A percentile compares a stretch with the other conserved stretches of the same genome.
Conservation (phyloP, 2,888 invertebrate genomes). For the Hydriomena furcata region DNA sequence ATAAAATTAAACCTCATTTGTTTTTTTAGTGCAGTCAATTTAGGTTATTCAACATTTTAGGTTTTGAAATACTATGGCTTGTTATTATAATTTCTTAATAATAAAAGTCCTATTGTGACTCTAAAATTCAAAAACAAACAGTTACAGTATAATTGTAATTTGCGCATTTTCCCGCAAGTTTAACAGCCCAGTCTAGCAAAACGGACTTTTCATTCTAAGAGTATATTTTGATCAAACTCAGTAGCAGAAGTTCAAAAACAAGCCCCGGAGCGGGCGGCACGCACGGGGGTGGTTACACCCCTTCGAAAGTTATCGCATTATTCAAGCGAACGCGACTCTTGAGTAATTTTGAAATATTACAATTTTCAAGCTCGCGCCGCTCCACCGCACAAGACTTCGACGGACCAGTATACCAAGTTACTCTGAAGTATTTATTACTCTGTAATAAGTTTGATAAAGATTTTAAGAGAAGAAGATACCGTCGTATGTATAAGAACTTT, state of each 20-base stretch:
- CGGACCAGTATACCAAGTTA: constrained; percentile 56
- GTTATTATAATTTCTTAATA: too few relatives aligned
- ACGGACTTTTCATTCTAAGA: constrained; percentile 52
- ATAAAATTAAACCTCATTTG: too few relatives aligned
- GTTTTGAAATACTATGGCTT: too few relatives aligned
- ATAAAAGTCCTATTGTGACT: too few relatives aligned
- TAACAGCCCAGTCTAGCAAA: constrained; percentile 48
- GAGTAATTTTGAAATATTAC: constrained; percentile 84
- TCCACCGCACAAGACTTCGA: constrained; percentile 59
- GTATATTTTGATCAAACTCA: constrained; percentile 79
- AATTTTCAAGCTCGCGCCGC: constrained; percentile 70
- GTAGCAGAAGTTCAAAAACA: constrained; percentile 79
- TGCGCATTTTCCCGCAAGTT: background rate
- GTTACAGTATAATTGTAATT: background rate
- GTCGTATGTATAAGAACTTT: too few relatives aligned
- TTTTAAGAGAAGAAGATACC: too few relatives aligned
- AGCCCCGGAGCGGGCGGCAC: constrained; percentile 68
- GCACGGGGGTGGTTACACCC: constrained; percentile 63
- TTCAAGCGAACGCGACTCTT: constrained; percentile 82
- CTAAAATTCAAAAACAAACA: background rate
- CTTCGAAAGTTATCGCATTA: constrained; percentile 78
- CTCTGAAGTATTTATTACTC: constrained; percentile 38
- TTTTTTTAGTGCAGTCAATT: too few relatives aligned
- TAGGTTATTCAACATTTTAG: too few relatives aligned
- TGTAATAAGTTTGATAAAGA: constrained; percentile 30